Evolutionary conservation across 1,140 invertebrate genomes (phyloP).

Genomic region (Euschistus heros): DNA sequence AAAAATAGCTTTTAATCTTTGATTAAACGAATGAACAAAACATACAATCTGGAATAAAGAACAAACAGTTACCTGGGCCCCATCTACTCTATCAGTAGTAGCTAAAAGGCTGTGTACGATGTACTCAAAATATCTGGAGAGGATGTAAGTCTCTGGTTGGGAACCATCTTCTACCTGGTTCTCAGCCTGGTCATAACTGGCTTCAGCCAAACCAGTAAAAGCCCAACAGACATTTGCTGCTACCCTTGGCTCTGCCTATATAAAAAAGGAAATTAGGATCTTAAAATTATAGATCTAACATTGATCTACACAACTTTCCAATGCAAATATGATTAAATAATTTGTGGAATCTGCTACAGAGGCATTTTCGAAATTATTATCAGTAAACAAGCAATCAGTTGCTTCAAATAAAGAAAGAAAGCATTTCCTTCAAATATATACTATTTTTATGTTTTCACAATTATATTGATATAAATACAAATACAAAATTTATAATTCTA

Average conservation of each 20-base stretch:
- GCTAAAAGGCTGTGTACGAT: slow-evolving; percentile 85
- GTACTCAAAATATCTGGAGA: slow-evolving; percentile 87
- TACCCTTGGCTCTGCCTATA: slow-evolving; percentile 77
- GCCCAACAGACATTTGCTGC: slow-evolving; percentile 99
- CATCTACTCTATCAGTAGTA: slow-evolving; percentile 85
- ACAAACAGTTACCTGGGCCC: slow-evolving; percentile 44
- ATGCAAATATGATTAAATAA: background rate
- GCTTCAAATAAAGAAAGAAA: too few species aligned
- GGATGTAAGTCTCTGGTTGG: slow-evolving; percentile 84
- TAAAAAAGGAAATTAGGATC: background rate
- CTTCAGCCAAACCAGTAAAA: slow-evolving; percentile 93
- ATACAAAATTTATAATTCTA: too few species aligned
- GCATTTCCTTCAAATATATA: too few species aligned
- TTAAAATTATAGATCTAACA: slow-evolving; percentile 12
- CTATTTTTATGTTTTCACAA: too few species aligned
- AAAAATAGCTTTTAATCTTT: too few species aligned
- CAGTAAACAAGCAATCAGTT: too few species aligned
- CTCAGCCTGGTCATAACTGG: slow-evolving; percentile 74
- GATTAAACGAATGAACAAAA: too few species aligned
- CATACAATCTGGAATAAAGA: background rate
- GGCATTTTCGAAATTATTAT: background rate
- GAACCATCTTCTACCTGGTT: slow-evolving; percentile 51
- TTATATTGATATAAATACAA: too few species aligned
- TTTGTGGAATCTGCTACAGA: background rate
- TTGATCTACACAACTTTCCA: too few species aligned